Evolutionary conservation across 2,888 invertebrate genomes (phyloP).

Genomic region (Drosophila prostipennis): DNA sequence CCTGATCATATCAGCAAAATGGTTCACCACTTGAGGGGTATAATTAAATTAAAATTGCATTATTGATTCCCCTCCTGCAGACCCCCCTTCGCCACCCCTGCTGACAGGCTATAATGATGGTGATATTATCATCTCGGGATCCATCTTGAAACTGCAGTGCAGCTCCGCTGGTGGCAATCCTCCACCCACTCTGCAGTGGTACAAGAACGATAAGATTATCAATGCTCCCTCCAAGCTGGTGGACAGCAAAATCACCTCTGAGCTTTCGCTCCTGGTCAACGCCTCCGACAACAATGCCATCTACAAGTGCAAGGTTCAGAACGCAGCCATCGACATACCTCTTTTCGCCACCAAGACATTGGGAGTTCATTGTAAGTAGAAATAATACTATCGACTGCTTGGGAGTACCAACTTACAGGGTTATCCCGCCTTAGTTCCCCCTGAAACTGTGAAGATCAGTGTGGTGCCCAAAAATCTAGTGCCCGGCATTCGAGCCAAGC

Average conservation of each 20-base stretch:
- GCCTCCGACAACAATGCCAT: slow-evolving; percentile 82
- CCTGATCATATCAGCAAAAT: background rate
- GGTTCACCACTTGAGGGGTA: background rate
- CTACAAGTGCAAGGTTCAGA: slow-evolving; percentile 82
- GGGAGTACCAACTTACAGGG: background rate
- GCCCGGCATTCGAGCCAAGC: slow-evolving; percentile 80
- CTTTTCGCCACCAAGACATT: slow-evolving; percentile 80
- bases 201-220: slow-evolving; percentile 81
- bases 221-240: slow-evolving; percentile 75
- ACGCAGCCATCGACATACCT: slow-evolving; percentile 81
- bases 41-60: background rate
- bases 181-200: slow-evolving; percentile 78
- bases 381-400: too few species aligned
- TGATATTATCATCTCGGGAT: slow-evolving; percentile 81
- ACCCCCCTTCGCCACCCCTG: slow-evolving; percentile 79
- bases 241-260: slow-evolving; percentile 78
- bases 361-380: slow-evolving; percentile 81
- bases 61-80: slow-evolving; percentile 39
- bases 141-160: slow-evolving; percentile 80
- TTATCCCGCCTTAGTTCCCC: slow-evolving; percentile 73
- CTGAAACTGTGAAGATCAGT: slow-evolving; percentile 82
- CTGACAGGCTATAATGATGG: slow-evolving; percentile 81
- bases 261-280: slow-evolving; percentile 79
- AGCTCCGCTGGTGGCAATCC: slow-evolving; percentile 82
- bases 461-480: slow-evolving; percentile 80